phyloP scores from a whole-genome alignment of 1,140 invertebrate genomes.

The Leptopilina boulardi region DNA sequence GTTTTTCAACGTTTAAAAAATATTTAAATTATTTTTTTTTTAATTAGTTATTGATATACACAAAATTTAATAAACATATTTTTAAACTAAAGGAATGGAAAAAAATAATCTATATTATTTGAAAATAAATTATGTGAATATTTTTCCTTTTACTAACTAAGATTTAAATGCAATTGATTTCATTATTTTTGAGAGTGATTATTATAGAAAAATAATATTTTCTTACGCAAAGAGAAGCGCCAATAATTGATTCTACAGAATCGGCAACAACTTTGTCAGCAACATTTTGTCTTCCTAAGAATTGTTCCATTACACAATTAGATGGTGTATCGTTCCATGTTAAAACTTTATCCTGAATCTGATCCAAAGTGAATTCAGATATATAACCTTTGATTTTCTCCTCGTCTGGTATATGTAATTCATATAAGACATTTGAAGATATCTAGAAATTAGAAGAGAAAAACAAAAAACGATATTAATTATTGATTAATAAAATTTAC shows the following conservation, averaged over 20 bases:
- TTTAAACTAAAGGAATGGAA: no score
- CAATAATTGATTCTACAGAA: slow-evolving; percentile 89
- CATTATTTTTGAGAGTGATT: no score
- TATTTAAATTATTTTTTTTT: no score
- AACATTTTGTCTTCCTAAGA: slow-evolving; percentile 75
- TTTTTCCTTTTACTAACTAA: no score
- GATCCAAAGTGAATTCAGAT: slow-evolving; percentile 46
- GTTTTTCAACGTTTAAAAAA: no score
- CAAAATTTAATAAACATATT: no score
- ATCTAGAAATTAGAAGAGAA: slow-evolving; percentile 53
- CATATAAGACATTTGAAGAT: slow-evolving; percentile 72
- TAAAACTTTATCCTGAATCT: slow-evolving; percentile 54
- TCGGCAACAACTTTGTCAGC: slow-evolving; percentile 85
- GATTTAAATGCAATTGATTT: no score
- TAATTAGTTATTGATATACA: no score
- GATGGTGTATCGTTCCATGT: slow-evolving; percentile 58
- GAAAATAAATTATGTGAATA: no score
- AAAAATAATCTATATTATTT: no score
- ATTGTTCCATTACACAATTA: slow-evolving; percentile 70
- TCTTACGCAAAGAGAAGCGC: slow-evolving; percentile 82
- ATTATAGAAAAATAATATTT: no score
- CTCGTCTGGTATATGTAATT: slow-evolving; percentile 67
- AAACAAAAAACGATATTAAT: slow-evolving; percentile 28
- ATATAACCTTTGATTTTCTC: slow-evolving; percentile 73
- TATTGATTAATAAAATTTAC: no score